A percentile compares a stretch with the other conserved stretches of the same genome.
phyloP scores from a whole-genome alignment of 2,888 invertebrate genomes.

The Eilema sororculum region DNA sequence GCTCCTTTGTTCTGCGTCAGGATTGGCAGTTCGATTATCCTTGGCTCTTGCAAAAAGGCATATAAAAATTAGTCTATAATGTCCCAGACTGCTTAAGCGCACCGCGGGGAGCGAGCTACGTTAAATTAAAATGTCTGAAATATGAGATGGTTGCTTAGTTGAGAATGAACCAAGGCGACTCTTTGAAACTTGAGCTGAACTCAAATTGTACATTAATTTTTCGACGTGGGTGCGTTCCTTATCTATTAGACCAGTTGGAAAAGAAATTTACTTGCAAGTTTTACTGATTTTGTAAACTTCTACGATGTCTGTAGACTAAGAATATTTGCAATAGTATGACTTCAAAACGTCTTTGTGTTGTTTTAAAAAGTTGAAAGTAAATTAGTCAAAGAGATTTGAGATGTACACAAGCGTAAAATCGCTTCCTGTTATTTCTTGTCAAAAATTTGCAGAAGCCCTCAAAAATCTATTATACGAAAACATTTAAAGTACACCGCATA shows the following conservation, averaged over 20 bases:
- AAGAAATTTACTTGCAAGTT: neutral
- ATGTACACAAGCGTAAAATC: constrained; percentile 15
- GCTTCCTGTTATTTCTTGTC: constrained; percentile 22
- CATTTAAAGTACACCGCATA: constrained; percentile 52
- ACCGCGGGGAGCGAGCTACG: constrained; percentile 70
- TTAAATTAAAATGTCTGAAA: constrained; percentile 79
- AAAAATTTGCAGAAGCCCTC: constrained; percentile 42
- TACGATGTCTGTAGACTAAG: neutral
- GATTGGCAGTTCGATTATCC: constrained; percentile 86
- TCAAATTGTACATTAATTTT: constrained; percentile 32
- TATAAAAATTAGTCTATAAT: constrained; percentile 82
- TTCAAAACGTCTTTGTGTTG: neutral
- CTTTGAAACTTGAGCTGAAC: constrained; percentile 28
- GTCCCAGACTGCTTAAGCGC: constrained; percentile 82
- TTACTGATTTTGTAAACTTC: neutral
- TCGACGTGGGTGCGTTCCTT: neutral
- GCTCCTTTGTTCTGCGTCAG: constrained; percentile 73
- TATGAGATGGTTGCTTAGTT: constrained; percentile 65
- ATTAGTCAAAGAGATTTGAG: no score
- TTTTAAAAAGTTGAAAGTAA: neutral
- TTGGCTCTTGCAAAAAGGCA: constrained; percentile 75
- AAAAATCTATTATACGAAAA: constrained; percentile 44
- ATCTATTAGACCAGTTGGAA: neutral
- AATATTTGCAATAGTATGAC: neutral
- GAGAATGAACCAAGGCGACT: constrained; percentile 66